These are phyloP conservation scores for Ceratitis capitata DNA, from an alignment of 1,140 invertebrate genomes.

Conservation along the genomic window DNA sequence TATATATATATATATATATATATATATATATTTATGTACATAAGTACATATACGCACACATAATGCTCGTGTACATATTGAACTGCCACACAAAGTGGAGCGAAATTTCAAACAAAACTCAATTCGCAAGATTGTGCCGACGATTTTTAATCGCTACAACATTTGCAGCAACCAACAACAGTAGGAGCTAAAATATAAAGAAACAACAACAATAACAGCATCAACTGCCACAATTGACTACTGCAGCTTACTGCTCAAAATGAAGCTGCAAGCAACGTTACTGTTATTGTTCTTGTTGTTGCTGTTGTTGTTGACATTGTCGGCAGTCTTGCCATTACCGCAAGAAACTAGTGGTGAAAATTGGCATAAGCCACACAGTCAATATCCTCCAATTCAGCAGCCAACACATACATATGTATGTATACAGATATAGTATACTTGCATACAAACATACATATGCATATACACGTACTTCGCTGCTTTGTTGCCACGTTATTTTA, in stretches of 20 bases:
- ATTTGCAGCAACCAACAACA: neutral
- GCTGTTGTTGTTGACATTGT: neutral
- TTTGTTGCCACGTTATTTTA: neutral
- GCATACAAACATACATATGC: too few relatives aligned
- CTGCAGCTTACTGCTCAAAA: neutral
- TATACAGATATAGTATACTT: too few relatives aligned
- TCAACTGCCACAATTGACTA: neutral
- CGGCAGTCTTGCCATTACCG: neutral
- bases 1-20: neutral
- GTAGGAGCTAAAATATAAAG: neutral
- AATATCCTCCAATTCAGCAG: neutral
- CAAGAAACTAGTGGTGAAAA: conserved; percentile 7
- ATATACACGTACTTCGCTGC: too few relatives aligned
- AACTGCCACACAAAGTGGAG: conserved; percentile 20
- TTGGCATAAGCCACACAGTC: conserved; percentile 18
- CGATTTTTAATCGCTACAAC: neutral
- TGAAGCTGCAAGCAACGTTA: neutral
- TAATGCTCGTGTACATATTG: too few relatives aligned
- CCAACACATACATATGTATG: neutral
- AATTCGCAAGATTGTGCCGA: neutral
- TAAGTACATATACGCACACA: too few relatives aligned
- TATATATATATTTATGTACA: neutral
- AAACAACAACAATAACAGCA: neutral
- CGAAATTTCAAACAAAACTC: conserved; percentile 34
- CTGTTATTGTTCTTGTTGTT: neutral